Base-by-base conservation (phyloP, 2,797 vertebrate species). In the Distichodus sexfasciatus region DNA sequence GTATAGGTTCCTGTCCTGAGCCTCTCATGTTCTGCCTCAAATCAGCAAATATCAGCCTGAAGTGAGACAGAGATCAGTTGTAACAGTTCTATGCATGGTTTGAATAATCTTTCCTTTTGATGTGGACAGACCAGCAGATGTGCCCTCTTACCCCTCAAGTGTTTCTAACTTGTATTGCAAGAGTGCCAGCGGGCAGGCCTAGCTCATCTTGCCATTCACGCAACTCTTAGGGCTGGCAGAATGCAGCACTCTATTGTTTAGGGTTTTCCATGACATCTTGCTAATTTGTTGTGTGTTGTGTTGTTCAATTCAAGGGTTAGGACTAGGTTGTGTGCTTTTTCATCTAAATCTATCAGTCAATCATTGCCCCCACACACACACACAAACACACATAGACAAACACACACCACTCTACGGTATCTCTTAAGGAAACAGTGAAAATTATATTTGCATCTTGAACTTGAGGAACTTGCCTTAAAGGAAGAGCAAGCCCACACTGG, bases 401-500 rank as follows among this genome's bases (percentile, higher is more conserved):
- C 28, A 19, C 12, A 9, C 29, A 54, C 51, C 9, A 7, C n/a
- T 33, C 29, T 33, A 6, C 8, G 6, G 29, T 54, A 12, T 10
- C 19, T 47, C 66, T 51, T 64, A 67, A 44, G 50, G 65, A 14
- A 24, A 50, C 5, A 8, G 46, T 71, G 58, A 36, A 60, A 64
- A 73, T 63, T 28, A 71, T 58, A 47, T 68, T 66, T 55, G 54
- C 15, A 53, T 65, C 58, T 60, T 53, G 60, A 59, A 66, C 66
- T 50, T 62, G 17, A 58, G 63, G 46, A 71, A 66, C 24, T 19
- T 38, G 33, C 61, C 68, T 70, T 57, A 10, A 19, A 66, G 70
- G 40, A n/a, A 26, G 19, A 59, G 46, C 78, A 77, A 71, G 76
- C 38, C 66, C 62, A 36, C 36, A 36, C 75, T 21, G 35, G 75